Evolutionary conservation across 2,888 invertebrate species (phyloP).

Genomic region (Brachyptera putata): DNA sequence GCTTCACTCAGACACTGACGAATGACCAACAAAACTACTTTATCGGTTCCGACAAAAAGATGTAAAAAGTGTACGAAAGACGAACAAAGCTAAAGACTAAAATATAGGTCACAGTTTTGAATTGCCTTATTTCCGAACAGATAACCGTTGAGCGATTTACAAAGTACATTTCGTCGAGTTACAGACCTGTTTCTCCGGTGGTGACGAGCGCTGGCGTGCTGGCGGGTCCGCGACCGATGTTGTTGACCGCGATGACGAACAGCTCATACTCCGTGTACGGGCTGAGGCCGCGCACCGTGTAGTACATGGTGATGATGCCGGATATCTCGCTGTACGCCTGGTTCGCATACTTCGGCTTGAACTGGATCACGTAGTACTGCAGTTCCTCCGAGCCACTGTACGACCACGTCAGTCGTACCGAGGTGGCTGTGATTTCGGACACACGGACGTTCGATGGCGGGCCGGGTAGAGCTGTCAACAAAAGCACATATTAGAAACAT

Average conservation of each 20-base stretch:
- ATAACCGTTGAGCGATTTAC: too few species aligned
- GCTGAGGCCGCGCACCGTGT: constrained; percentile 82
- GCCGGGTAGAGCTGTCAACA: constrained; percentile 74
- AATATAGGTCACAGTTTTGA: too few species aligned
- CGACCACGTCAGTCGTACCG: constrained; percentile 90
- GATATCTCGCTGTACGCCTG: constrained; percentile 90
- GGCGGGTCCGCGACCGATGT: constrained; percentile 86
- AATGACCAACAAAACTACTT: too few species aligned
- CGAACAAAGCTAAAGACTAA: too few species aligned
- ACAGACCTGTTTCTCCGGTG: constrained; percentile 94
- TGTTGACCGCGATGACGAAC: constrained; percentile 92
- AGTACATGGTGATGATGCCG: constrained; percentile 89
- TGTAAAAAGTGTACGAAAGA: too few species aligned
- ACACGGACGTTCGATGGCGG: constrained; percentile 86
- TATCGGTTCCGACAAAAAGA: too few species aligned
- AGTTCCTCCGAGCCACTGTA: constrained; percentile 85
- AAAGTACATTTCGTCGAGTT: too few species aligned
- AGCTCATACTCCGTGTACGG: constrained; percentile 97
- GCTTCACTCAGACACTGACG: too few species aligned
- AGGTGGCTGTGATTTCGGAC: constrained; percentile 90
- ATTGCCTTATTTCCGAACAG: too few species aligned
- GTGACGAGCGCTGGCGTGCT: constrained; percentile 86
- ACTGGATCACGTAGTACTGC: constrained; percentile 95
- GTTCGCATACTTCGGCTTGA: constrained; percentile 91
- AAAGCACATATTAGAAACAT: too few species aligned